Base-by-base conservation (phyloP, 2,888 invertebrate species). In the Eumerus sabulonum region DNA sequence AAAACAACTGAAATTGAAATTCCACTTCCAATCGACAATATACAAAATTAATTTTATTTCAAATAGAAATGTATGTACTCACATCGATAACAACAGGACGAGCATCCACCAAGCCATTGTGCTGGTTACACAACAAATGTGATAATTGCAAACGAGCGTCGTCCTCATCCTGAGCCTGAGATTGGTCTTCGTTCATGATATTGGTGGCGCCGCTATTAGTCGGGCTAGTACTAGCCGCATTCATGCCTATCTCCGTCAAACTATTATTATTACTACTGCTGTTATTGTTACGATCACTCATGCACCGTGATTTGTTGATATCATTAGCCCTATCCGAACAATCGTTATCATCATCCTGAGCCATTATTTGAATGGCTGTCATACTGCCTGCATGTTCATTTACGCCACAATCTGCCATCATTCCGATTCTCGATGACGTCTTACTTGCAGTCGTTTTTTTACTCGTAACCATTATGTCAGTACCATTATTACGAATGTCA, bases 61-160 rank as follows among this genome's bases (percentile, higher is more conserved):
- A 27, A 27, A 7, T 27, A 27, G 7, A 27, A 7, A 27, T n/a
- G n/a, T n/a, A 27, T 27, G n/a, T 57, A 82, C 82, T 81, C 63
- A 82, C 82, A 62, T 48, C 73, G 45, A 77, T 67, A 71, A 73
- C 74, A 27, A 62, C 72, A 12, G 60, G 60, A 45, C 77, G 82
- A 45, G 67, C 67, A 1, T 73, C 62, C 19, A 67, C 27, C 40
- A 70, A 70, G 17, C 73, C 67, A 72, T 79, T 76, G 53, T 82
- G 82, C 47, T 72, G 70, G 71, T 71, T 70, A 16, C 70, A 48
- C 40, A 82, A 44, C 42, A 83, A 76, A 57, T 83, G 81, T 53
- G 83, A 82, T 53, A 84, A 81, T 67, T 83, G 82, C 66, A 82
- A 59, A 1, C 68, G 79, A 13, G 79, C 60, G 44, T 82, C 68